These are phyloP conservation scores for Acanthochromis polyacanthus DNA, from an alignment of 2,113 vertebrate genomes.

Conservation along the genomic window DNA sequence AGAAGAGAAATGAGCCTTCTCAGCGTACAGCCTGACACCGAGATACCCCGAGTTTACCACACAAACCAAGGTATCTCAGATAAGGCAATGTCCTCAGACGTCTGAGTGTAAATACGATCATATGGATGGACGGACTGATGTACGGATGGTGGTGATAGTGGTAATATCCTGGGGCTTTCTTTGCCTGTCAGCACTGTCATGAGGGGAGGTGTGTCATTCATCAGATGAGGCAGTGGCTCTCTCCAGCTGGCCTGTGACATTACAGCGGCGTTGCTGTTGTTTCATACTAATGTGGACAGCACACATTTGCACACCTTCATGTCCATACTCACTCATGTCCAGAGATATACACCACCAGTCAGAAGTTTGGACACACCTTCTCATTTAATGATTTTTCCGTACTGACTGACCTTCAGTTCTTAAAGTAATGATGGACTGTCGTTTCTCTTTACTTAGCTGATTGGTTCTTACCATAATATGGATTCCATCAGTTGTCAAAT, in stretches of 20 bases:
- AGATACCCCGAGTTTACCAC: conserved; percentile 49
- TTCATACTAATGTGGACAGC: conserved; percentile 47
- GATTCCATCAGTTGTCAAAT: too few species aligned
- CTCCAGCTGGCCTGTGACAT: conserved; percentile 71
- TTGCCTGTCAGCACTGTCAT: conserved; percentile 63
- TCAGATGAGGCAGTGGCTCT: conserved; percentile 68
- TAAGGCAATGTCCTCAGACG: conserved; percentile 41
- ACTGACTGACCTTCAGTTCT: too few species aligned
- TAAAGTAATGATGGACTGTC: too few species aligned
- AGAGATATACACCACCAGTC: neutral
- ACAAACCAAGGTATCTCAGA: conserved; percentile 37
- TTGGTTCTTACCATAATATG: too few species aligned
- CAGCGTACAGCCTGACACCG: conserved; percentile 48
- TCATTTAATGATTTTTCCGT: too few species aligned
- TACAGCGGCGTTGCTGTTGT: conserved; percentile 64
- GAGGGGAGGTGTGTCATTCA: conserved; percentile 70
- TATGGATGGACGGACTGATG: conserved; percentile 33
- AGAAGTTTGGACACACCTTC: too few species aligned
- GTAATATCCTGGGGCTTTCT: conserved; percentile 66
- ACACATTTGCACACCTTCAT: neutral
- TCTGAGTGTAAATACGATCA: neutral
- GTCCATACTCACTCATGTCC: neutral
- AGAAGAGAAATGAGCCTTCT: conserved; percentile 67
- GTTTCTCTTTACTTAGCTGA: too few species aligned
- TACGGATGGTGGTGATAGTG: conserved; percentile 62